Evolutionary conservation across 1,140 invertebrate genomes (phyloP), one percentile per base, ranked within the genome.

Genomic region (Varroa destructor): DNA sequence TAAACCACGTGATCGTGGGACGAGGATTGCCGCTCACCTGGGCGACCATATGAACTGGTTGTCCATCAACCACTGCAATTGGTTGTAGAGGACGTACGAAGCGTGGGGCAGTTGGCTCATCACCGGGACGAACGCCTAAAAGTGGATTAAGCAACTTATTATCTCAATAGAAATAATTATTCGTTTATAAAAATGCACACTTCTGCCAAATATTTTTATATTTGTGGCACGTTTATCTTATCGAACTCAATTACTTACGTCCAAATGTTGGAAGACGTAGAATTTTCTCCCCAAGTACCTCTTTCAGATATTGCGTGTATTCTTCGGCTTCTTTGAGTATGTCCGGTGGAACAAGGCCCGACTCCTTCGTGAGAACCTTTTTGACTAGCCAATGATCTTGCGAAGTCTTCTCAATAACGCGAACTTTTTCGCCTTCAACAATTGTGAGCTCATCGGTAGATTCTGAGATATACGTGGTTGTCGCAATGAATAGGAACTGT

Each of bases 1-100:
- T 85, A 82, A 93, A 96, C 92, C 92, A 95, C 6, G 91, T 93
- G 61, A 95, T 91, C 79, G 90, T 89, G 36, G 93, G 92, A 76
- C 88, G 82, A 40, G 93, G 92, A 77, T 84, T 82, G 64, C 92
- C 93, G 81, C 90, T 88, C 6, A 96, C 89, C 83, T 91, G 87
- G 75, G 79, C 81, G 78, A 92, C 88, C 76, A 96, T 93, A 78
- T 90, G 88, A 12, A 91, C 86, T 1, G 89, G 91, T 61, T 88
- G 87, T 55, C 91, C 91, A 82, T 94, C 90, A 3, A 86, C 85
- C 25, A 87, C 89, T 73, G 87, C 86, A 73, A 89, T 87, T 0
- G 89, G 87, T 77, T 91, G 85, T 37, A 94, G 80, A 80, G 91
- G 90, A 77, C 90, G 87, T 43, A 88, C 85, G 77, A 94, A 93